Evolutionary conservation across 2,797 vertebrate species (phyloP), one percentile per base, ranked within the genome.

Genomic region (Pteropus rufus): DNA sequence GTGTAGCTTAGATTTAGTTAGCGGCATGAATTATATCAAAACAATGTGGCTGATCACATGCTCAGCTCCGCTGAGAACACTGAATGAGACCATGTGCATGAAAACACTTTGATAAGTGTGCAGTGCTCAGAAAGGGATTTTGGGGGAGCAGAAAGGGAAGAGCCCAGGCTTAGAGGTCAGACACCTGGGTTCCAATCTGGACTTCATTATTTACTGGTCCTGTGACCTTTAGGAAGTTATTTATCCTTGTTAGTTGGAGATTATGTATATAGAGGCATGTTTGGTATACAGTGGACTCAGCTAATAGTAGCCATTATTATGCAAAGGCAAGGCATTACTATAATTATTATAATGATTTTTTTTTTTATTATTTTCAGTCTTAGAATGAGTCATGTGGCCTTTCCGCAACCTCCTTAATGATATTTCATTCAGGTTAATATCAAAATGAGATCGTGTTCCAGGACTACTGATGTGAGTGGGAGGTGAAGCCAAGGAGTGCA

Each of bases 331-430:
- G 41, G 4, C 49, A n/a, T 52, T 91, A 10, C 23, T 77, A 7
- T 62, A 54, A 16, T 83, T 46, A 52, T 88, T 85, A 15, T 88
- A n/a, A 88, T 69, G 36, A 87, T 92, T 16, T 39, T 56, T 41
- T 77, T 77, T 84, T 67, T 54, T 72, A 29, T 79, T 79, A 83
- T 93, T 94, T 93, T 95, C 64, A 76, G 70, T 62, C 89, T 90
- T 95, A 12, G 79, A 39, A 54, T 96, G 86, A 96, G 65, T 95
- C 79, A 62, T 76, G n/a, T 70, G 80, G 91, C 62, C 79, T 97
- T 80, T 92, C 80, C 69, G 64, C 15, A 94, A 75, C 70, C 91
- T 94, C 95, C 80, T 77, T 94, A 65, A 79, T 89, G 75, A 77
- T 73, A 81, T 52, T 92, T 95, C 72, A 31, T 92, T 90, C 23